A percentile compares a stretch with the other conserved stretches of the same genome.
Conservation (phyloP, 2,888 invertebrate genomes). For the Sarcophaga variegata region DNA sequence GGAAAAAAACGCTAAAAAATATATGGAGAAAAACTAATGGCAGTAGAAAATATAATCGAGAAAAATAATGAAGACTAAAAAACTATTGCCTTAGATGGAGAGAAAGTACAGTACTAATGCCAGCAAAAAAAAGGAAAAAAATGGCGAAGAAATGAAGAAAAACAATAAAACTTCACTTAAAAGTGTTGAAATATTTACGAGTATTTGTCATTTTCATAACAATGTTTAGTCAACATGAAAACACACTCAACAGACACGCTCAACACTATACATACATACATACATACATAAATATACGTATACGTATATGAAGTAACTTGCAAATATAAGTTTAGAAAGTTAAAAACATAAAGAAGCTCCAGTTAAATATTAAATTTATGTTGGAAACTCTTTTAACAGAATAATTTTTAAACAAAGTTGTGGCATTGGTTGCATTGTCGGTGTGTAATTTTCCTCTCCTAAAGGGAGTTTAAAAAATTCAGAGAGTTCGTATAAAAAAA, state of each 20-base stretch:
- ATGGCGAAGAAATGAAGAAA: slow-evolving; percentile 45
- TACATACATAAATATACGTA: not conserved
- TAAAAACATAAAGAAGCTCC: not conserved
- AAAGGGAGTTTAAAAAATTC: not conserved
- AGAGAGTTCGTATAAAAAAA: not conserved
- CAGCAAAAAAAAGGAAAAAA: not conserved
- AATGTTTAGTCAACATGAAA: slow-evolving; percentile 50
- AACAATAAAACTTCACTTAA: slow-evolving; percentile 60
- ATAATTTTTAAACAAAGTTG: slow-evolving; percentile 28
- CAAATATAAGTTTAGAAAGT: slow-evolving; percentile 27
- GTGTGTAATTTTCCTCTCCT: slow-evolving; percentile 31
- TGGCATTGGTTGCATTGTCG: not conserved
- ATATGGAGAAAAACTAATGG: not conserved
- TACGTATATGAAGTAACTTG: not conserved
- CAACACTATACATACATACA: slow-evolving; percentile 7
- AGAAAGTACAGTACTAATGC: not conserved
- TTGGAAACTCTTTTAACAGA: slow-evolving; percentile 26
- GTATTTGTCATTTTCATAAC: slow-evolving; percentile 67
- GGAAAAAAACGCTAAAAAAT: not conserved
- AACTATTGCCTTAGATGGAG: not conserved
- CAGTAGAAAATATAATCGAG: not conserved
- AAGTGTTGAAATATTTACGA: slow-evolving; percentile 67
- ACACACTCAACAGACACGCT: not conserved
- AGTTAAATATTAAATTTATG: slow-evolving; percentile 26
- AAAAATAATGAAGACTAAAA: not conserved